A percentile compares a stretch with the other conserved stretches of the same genome.
These are phyloP conservation scores for Eupithecia subfuscata DNA, from an alignment of 2,888 invertebrate genomes.

Conservation along the genomic window DNA sequence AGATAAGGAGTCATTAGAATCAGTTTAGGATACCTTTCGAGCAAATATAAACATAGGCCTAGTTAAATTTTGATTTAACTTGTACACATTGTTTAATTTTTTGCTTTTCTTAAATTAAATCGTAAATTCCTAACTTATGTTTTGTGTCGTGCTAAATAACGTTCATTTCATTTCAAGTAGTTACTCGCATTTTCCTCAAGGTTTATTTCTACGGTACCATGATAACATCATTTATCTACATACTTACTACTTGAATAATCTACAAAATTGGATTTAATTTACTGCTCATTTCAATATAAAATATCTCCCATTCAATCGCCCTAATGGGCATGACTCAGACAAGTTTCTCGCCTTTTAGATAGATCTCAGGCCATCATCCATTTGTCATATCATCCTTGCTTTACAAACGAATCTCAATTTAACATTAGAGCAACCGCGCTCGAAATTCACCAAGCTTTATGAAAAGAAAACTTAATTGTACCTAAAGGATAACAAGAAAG, in stretches of 20 bases:
- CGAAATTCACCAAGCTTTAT: slow-evolving; percentile 19
- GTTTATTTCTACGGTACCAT: neutral
- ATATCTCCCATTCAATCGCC: slow-evolving; percentile 43
- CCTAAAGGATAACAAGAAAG: slow-evolving; percentile 26
- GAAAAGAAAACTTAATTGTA: slow-evolving; percentile 32
- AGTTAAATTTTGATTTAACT: no score
- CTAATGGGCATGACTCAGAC: slow-evolving; percentile 59
- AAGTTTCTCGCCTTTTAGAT: slow-evolving; percentile 52
- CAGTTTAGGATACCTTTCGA: neutral
- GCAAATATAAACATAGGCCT: no score
- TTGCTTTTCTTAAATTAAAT: no score
- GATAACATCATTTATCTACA: neutral
- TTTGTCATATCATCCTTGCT: slow-evolving; percentile 47
- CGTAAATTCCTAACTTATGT: no score
- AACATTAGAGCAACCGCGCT: slow-evolving; percentile 19
- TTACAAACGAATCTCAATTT: slow-evolving; percentile 44
- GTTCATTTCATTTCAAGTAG: neutral
- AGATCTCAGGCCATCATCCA: slow-evolving; percentile 38
- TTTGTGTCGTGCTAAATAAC: no score
- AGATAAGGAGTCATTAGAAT: neutral
- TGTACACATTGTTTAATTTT: no score
- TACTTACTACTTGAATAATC: neutral
- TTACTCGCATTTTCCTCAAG: neutral
- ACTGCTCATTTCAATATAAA: neutral
- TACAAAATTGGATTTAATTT: neutral